A percentile compares a stretch with the other conserved stretches of the same genome.
Evolutionary conservation across 2,113 vertebrate species (phyloP).

Genomic region (Trogon surrucura): DNA sequence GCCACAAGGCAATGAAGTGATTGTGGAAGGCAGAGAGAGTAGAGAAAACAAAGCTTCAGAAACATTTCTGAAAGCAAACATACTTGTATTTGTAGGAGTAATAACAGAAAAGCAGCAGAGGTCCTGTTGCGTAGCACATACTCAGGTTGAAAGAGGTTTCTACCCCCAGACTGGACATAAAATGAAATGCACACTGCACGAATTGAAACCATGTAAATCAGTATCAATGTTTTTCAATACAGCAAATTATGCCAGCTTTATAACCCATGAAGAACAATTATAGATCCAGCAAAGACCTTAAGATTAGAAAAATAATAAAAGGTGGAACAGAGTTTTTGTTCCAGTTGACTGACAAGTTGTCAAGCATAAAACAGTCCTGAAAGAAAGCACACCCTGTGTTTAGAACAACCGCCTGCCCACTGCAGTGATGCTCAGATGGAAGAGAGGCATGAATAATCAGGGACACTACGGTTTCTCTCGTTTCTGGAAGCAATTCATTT

Average conservation of each 20-base stretch:
- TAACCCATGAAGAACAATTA: conserved; percentile 64
- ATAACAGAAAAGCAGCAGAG: neutral
- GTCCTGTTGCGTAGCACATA: neutral
- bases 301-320: conserved; percentile 6
- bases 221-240: conserved; percentile 9
- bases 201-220: conserved; percentile 12
- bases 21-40: neutral
- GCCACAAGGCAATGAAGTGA: neutral
- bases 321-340: neutral
- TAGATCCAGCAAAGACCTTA: conserved; percentile 15
- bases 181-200: conserved; percentile 1
- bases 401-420: neutral
- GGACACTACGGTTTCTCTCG: neutral
- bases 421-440: neutral
- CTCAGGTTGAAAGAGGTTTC: neutral
- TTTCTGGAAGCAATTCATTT: conserved; percentile 6
- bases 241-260: conserved; percentile 46
- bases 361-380: neutral
- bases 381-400: neutral
- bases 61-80: neutral
- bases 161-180: neutral
- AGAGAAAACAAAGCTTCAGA: neutral
- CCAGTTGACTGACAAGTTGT: neutral
- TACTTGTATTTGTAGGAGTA: neutral
- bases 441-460: neutral